These are phyloP conservation scores for Calidris pygmaea DNA, from an alignment of 2,113 vertebrate species.

Conservation along the genomic window DNA sequence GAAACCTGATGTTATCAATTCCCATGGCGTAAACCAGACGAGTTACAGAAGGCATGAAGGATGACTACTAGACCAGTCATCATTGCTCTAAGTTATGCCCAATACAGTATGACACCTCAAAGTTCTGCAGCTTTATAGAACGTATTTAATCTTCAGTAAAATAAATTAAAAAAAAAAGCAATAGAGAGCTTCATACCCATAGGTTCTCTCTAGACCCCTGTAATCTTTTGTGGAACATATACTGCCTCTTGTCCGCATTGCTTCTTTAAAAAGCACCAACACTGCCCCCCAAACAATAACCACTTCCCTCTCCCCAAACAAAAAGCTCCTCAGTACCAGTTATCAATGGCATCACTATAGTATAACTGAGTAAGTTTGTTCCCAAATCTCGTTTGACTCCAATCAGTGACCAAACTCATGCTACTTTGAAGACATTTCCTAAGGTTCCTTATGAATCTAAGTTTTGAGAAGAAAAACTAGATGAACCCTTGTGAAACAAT, in stretches of 20 bases:
- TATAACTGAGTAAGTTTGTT: neutral
- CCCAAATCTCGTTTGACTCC: neutral
- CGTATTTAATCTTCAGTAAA: neutral
- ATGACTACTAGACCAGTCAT: neutral
- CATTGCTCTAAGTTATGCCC: neutral
- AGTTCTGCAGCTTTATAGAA: neutral
- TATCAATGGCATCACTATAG: neutral
- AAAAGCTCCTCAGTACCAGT: neutral
- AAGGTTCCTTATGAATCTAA: neutral
- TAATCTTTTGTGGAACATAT: neutral
- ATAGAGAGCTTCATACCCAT: neutral
- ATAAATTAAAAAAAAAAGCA: neutral
- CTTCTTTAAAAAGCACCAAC: neutral
- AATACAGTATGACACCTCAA: neutral
- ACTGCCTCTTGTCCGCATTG: neutral
- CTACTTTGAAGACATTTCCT: neutral
- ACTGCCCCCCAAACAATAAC: fast-evolving
- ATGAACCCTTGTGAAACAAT: neutral
- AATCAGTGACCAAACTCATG: neutral
- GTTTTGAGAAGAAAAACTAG: neutral
- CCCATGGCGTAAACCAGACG: neutral
- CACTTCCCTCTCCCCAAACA: neutral
- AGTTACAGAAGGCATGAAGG: neutral
- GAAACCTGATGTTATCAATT: neutral
- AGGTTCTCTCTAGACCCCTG: neutral